Base-by-base conservation (phyloP, 2,888 invertebrate species). In the Cloeon dipterum region DNA sequence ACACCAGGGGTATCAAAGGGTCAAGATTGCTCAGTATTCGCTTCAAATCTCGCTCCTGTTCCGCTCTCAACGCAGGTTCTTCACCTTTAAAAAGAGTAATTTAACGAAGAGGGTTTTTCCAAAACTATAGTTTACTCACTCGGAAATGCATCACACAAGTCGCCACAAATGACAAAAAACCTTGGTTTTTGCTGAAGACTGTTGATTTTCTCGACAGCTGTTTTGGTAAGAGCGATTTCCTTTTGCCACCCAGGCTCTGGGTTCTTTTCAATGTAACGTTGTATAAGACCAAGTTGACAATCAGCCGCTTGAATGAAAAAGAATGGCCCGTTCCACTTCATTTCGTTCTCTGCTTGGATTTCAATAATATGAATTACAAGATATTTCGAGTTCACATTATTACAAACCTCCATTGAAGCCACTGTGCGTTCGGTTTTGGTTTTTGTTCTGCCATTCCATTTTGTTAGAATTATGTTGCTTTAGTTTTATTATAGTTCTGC, bases 131-230 rank as follows among this genome's bases (percentile, higher is more conserved):
- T 23, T 23, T 23, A 38, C 43, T 43, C 44, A 46, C 55, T 51
- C 14, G 62, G 61, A 43, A 53, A 51, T 14, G 59, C 60, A 49
- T 64, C 54, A 20, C 59, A 48, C 40, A 65, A 47, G 46, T 64
- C 64, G 2, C 64, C 64, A 47, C 62, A 62, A 16, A 62, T 50
- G 10, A 61, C 50, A 41, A 59, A 52, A 44, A 62, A 62, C 35
- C 49, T 49, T n/a, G 61, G 62, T 14, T 46, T 52, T 2, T 62
- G 62, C 3, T 42, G 43, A 52, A 64, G 51, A 7, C 41, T 34
- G 46, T 65, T 63, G 5, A 57, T 50, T 37, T 51, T 50, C 7
- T 47, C 36, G 11, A 65, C 55, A 10, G 53, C 48, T 36, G 48
- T 44, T 33, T 46, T 44, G 1, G 54, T 47, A 21, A 60, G 46